Conservation (phyloP, 2,888 invertebrate genomes). For the Agrilus mali region DNA sequence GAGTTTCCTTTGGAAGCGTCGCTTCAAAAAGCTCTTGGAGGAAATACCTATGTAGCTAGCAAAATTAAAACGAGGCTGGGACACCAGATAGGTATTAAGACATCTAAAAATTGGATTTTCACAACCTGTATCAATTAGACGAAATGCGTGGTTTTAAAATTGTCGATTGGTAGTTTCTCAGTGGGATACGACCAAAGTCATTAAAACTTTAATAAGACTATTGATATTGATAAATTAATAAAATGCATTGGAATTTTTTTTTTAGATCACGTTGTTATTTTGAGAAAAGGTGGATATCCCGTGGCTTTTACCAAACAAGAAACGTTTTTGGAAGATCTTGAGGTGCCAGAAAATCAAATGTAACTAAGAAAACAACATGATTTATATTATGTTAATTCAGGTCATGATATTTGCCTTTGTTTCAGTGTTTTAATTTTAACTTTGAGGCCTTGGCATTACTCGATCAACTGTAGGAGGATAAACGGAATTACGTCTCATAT, state of each 20-base stretch:
- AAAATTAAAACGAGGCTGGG: slow-evolving; percentile 38
- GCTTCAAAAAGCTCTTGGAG: slow-evolving; percentile 44
- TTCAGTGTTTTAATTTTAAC: slow-evolving; percentile 46
- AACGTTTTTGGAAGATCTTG: slow-evolving; percentile 34
- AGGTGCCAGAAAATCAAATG: slow-evolving; percentile 33
- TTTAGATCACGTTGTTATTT: slow-evolving; percentile 40
- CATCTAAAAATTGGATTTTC: neutral
- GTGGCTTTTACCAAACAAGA: slow-evolving; percentile 32
- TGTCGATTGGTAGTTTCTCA: no score
- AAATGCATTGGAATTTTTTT: no score
- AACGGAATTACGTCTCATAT: slow-evolving; percentile 39
- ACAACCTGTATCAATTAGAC: no score
- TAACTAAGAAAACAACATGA: slow-evolving; percentile 29
- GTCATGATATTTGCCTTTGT: slow-evolving; percentile 14
- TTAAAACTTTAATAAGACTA: no score
- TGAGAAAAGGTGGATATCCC: slow-evolving; percentile 41
- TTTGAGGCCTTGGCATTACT: slow-evolving; percentile 41
- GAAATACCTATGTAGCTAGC: slow-evolving; percentile 39
- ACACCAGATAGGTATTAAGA: slow-evolving; percentile 21
- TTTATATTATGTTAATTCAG: slow-evolving; percentile 19
- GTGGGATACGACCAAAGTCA: no score
- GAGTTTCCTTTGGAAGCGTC: slow-evolving; percentile 36
- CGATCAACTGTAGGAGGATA: slow-evolving; percentile 44
- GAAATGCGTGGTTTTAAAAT: no score
- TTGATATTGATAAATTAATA: no score